Base-by-base conservation (phyloP, 2,797 vertebrate genomes). In the Aeoliscus strigatus region DNA sequence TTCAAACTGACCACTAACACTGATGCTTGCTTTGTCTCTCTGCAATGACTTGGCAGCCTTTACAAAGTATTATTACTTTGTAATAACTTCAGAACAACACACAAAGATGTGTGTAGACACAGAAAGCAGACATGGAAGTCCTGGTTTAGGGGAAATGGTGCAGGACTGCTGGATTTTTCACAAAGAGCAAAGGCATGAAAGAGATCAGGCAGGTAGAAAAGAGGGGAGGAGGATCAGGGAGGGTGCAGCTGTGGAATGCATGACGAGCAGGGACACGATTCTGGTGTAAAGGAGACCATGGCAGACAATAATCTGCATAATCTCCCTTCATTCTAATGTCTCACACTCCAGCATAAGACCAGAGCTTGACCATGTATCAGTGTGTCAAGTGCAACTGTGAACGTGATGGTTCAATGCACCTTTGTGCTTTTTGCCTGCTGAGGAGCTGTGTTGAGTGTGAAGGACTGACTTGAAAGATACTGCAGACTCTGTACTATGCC, bases 231-330 rank as follows among this genome's bases (percentile, higher is more conserved):
- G 59, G 60, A 57, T 53, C n/a, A 33, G 53, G 59, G 49, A 66
- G 75, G 70, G 53, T 43, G 55, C 28, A 54, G 57, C 74, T 70
- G 49, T 65, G 83, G 80, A 85, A 89, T 89, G 86, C 70, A 73
- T 80, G 70, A 82, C 87, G 79, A 81, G 88, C 81, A 77, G 47
- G 60, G 80, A 85, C 88, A 87, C 47, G 88, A 83, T 60, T 72
- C 30, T 57, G 48, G 43, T 51, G 64, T 60, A 66, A 45, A 55
- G 47, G 61, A 72, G 56, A 57, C 61, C 23, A 15, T 18, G 25
- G 35, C 60, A 63, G 74, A 66, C 56, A 70, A 50, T 39, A 58
- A 53, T 44, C 58, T 56, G 21, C 40, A 49, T 58, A 40, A 11
- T 17, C 24, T 27, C 23, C 24, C 5, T 42, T 48, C 8, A 8